Base-by-base conservation (phyloP, 2,113 vertebrate genomes). In the Pseudopipra pipra region DNA sequence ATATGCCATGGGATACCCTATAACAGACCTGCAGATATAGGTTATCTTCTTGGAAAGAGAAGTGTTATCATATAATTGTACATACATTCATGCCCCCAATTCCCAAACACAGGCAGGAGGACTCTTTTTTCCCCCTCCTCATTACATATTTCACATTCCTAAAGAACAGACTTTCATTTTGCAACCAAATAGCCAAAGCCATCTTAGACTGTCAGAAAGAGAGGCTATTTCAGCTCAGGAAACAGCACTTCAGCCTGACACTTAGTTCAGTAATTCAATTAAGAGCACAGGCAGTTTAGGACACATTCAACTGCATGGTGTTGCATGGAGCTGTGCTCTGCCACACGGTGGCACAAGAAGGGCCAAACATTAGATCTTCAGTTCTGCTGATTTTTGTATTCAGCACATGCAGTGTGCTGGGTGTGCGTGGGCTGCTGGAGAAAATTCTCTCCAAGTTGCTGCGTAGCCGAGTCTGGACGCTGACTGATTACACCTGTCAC, bases 401-500 rank as follows among this genome's bases (percentile, higher is more conserved):
- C 70, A 37, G 44, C 9, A 2, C 1, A 4, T 37, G 61, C 65
- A 25, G 43, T 2, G 6, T 44, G n/a, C 41, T 8, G 33, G 9
- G n/a, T 8, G 6, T 0, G 1, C 1, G 2, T 67, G 78, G 39
- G 68, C 55, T 85, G 80, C 52, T 72, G 55, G 44, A 56, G 66
- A 84, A 39, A 89, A 65, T 65, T 56, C 77, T 80, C 0, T 79
- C 47, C 3, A 0, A 65, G 77, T 8, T 59, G 25, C 59, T 62
- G 75, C 16, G 2, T 23, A 33, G 59, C n/a, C 0, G 0, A 61
- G 49, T 75, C 22, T 87, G 74, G 66, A 17, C 58, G 17, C 84
- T 82, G 54, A 89, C 84, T 73, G 84, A 94, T 95, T 31, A 46
- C 37, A 61, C 11, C 52, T 85, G 89, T 17, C 91, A 82, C 77